Evolutionary conservation across 2,797 vertebrate genomes (phyloP).

Genomic region (Takifugu rubripes): DNA sequence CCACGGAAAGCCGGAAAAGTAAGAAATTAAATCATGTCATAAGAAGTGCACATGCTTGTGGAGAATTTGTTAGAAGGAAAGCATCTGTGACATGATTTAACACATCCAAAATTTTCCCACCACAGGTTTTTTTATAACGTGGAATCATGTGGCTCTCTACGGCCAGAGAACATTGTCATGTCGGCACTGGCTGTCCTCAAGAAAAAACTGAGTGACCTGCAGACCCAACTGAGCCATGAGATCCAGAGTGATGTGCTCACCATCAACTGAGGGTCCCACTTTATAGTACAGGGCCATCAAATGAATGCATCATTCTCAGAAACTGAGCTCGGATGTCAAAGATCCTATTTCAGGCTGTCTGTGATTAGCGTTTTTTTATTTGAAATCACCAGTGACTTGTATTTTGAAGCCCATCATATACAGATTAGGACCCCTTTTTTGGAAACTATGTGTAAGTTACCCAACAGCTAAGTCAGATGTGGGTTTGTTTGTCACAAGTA

Average conservation of each 20-base stretch:
- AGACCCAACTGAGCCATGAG: slow-evolving; percentile 96
- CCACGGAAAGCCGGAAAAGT: slow-evolving; percentile 95
- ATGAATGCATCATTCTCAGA: no score
- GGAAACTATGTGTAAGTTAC: background rate
- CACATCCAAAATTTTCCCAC: background rate
- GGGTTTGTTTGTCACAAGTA: no score
- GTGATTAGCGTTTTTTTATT: background rate
- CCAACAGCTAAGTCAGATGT: background rate
- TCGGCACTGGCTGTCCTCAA: slow-evolving; percentile 91
- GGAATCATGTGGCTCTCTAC: slow-evolving; percentile 93
- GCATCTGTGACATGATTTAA: background rate
- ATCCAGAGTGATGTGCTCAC: slow-evolving; percentile 98
- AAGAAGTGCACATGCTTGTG: background rate
- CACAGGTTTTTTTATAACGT: slow-evolving; percentile 95
- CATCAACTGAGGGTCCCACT: slow-evolving; percentile 80
- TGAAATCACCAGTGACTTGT: background rate
- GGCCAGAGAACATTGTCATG: slow-evolving; percentile 95
- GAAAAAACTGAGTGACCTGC: slow-evolving; percentile 96
- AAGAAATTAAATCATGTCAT: slow-evolving; percentile 14
- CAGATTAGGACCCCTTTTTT: background rate
- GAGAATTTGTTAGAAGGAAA: no score
- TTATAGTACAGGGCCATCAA: no score
- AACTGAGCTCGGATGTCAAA: no score
- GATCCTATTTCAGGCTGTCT: background rate
- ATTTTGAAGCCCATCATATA: background rate